Conservation (phyloP, 2,888 invertebrate species). For the Neuroscelio doddi region DNA sequence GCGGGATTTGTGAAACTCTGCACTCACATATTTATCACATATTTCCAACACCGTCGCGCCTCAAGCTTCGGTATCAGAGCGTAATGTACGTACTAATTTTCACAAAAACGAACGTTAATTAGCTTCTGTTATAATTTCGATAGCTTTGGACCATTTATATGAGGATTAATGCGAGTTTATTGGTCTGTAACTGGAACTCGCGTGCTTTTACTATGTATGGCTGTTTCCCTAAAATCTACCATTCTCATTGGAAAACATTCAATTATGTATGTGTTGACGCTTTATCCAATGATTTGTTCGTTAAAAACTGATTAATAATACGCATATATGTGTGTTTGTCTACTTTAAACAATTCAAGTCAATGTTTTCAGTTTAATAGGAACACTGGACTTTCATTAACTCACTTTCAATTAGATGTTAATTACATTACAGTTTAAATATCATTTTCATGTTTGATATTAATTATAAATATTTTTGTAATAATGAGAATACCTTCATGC, state of each 20-base stretch:
- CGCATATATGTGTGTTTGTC: not conserved
- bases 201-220: slow-evolving; percentile 14
- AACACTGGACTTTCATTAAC: no score
- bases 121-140: slow-evolving; percentile 14
- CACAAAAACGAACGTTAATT: slow-evolving; percentile 18
- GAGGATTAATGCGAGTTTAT: slow-evolving; percentile 27
- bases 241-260: slow-evolving; percentile 24
- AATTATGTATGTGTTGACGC: slow-evolving; percentile 39
- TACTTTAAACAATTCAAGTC: not conserved
- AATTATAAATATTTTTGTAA: no score
- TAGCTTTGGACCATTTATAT: slow-evolving; percentile 5
- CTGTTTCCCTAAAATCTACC: slow-evolving; percentile 21
- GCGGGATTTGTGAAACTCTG: not conserved
- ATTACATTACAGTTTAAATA: no score
- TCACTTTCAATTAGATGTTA: no score
- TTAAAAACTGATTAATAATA: slow-evolving; percentile 31
- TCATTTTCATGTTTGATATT: no score
- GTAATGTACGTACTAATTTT: not conserved
- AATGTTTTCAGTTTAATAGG: no score
- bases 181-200: slow-evolving; percentile 17
- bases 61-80: not conserved
- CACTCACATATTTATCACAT: not conserved
- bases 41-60: not conserved
- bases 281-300: slow-evolving; percentile 35
- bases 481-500: no score